Evolutionary conservation across 1,140 invertebrate species (phyloP).

Genomic region (Neoseiulus cucumeris): DNA sequence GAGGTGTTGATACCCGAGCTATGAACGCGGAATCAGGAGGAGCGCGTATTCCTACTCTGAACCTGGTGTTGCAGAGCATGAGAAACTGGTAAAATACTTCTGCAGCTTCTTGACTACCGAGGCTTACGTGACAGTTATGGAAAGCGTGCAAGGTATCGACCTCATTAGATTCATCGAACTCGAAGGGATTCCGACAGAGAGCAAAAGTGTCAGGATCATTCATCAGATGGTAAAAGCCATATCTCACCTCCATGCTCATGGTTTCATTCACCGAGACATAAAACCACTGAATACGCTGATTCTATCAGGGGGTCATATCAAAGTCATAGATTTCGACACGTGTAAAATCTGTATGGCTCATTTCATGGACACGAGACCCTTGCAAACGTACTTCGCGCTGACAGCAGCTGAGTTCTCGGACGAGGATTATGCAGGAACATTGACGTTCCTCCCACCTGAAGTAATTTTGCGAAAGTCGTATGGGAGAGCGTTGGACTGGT

Average conservation of each 20-base stretch:
- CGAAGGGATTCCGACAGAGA: background rate
- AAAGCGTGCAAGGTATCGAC: background rate
- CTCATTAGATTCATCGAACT: background rate
- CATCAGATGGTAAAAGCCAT: slow-evolving; percentile 2
- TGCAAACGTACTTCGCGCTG: background rate
- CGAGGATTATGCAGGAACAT: background rate
- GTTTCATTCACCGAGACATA: background rate
- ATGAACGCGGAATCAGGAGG: no score
- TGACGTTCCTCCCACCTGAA: background rate
- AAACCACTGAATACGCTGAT: background rate
- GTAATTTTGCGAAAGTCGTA: background rate
- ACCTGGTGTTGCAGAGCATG: background rate
- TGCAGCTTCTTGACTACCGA: background rate
- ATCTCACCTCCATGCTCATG: background rate
- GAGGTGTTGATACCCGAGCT: no score
- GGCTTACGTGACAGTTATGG: background rate
- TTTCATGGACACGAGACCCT: background rate
- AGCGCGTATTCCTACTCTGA: no score
- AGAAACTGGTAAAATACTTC: background rate
- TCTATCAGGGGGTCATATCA: background rate
- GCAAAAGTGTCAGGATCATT: background rate
- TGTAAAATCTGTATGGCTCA: slow-evolving; percentile 4
- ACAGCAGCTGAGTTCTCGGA: background rate
- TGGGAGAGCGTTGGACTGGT: background rate
- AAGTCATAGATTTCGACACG: background rate